A percentile compares a stretch with the other conserved stretches of the same genome.
Evolutionary conservation across 2,797 vertebrate genomes (phyloP).

Genomic region (Lophotriccus pileatus): DNA sequence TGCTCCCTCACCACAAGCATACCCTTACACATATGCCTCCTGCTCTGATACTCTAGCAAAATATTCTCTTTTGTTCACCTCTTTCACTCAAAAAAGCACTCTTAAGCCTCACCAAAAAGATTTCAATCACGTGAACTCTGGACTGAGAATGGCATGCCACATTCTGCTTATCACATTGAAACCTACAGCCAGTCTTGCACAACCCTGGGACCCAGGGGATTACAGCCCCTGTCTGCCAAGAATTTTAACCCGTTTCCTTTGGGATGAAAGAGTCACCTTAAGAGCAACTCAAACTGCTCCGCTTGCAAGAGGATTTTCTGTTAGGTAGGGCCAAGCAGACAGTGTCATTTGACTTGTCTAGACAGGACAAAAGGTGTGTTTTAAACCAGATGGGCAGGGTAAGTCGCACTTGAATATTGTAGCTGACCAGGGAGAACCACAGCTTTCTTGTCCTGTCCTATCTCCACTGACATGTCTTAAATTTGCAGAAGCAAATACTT

Average conservation of each 20-base stretch:
- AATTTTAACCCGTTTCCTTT: not conserved
- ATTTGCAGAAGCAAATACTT: not conserved
- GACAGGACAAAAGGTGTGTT: slow-evolving; percentile 16
- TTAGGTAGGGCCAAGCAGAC: not conserved
- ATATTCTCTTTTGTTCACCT: not conserved
- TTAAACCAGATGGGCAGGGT: not conserved
- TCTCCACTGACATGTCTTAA: not conserved
- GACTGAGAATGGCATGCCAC: not conserved
- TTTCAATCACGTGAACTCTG: not conserved
- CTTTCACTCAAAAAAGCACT: not conserved
- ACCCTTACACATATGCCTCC: not conserved
- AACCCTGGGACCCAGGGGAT: not conserved
- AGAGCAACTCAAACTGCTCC: not conserved
- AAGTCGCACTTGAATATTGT: not conserved
- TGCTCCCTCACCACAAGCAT: not conserved
- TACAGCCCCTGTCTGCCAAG: not conserved
- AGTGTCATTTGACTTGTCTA: not conserved
- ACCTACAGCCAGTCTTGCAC: not conserved
- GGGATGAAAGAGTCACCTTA: not conserved
- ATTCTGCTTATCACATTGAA: not conserved
- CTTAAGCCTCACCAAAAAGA: not conserved
- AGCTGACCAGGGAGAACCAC: not conserved
- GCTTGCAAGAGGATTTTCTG: slow-evolving; percentile 2
- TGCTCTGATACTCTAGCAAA: not conserved
- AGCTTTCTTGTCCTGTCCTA: not conserved